Base-by-base conservation (phyloP, 2,113 vertebrate species). In the Pollachius pollachius region DNA sequence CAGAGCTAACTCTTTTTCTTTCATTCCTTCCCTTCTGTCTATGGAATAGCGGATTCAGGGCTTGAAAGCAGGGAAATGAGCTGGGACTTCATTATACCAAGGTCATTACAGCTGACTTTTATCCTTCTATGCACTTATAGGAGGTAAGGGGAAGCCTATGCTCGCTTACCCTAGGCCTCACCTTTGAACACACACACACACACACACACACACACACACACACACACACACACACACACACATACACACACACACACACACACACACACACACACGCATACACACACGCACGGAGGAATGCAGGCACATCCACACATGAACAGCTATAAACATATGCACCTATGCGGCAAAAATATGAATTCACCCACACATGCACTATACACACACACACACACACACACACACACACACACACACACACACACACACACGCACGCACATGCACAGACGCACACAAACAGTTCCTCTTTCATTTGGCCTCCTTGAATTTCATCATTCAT, bases 401-500 rank as follows among this genome's bases (percentile, higher is more conserved):
- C 37, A 62, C 48, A 16, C 18, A 41, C 15, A 41, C 62, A 54
- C 70, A 25, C 23, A 27, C 61, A 62, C 61, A 25, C 61, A 27
- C 61, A 27, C 7, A 41, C 30, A 18, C 27, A 37, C n/a, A n/a
- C 27, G 18, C 16, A 18, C 34, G 17, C 62, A 48, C 63, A 13
- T 12, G 15, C 68, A 21, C 70, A 67, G 68, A 48, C 65, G 80
- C 11, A 82, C 77, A 83, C 72, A 64, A 68, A 72, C 64, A 25
- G 74, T 73, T 74, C 86, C 86, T 90, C 88, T 92, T 92, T 92
- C 91, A 91, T 91, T 91, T 87, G 80, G 85, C 80, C 81, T 86
- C 74, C 85, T 85, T 81, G 83, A 91, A 91, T 92, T 92, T 91
- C 90, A 93, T 92, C 91, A 91, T 90, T 88, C 85, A 82, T 84